A percentile compares a stretch with the other conserved stretches of the same genome.
Evolutionary conservation across 2,113 vertebrate genomes (phyloP).

Genomic region (Mormoops blainvillei): DNA sequence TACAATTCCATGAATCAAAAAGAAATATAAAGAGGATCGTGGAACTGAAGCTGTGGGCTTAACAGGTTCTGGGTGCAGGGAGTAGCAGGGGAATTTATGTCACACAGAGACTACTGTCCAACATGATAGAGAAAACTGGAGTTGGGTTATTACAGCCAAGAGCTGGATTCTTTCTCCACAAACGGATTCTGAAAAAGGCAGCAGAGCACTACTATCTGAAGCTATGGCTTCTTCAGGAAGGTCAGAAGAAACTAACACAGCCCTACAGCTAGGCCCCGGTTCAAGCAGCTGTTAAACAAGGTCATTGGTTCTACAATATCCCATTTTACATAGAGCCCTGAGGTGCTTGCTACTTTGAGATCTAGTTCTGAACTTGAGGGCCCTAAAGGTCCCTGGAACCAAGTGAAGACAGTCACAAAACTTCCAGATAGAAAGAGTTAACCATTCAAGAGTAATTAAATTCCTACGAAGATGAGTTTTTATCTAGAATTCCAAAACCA

Average conservation of each 20-base stretch:
- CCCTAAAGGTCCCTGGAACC: not conserved
- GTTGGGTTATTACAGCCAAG: not conserved
- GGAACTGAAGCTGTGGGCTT: not conserved
- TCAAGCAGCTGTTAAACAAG: not conserved
- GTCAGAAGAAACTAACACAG: not conserved
- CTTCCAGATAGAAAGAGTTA: not conserved
- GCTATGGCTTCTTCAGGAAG: not conserved
- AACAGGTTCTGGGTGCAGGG: not conserved
- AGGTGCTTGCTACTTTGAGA: not conserved
- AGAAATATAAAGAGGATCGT: not conserved
- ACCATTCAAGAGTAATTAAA: conserved; percentile 25
- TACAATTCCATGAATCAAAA: not conserved
- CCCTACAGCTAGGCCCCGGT: not conserved
- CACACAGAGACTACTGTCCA: not conserved
- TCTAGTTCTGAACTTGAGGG: not conserved
- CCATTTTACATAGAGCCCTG: not conserved
- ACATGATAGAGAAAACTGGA: not conserved
- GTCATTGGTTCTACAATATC: not conserved
- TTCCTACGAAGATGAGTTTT: not conserved
- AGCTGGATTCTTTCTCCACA: not conserved
- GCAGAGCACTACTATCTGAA: not conserved
- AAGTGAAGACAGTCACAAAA: not conserved
- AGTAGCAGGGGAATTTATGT: not conserved
- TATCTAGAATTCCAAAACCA: not conserved
- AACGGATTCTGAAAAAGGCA: not conserved